Percentiles rank a stretch among this genome's conserved stretches.
Conservation (phyloP, 2,797 vertebrate genomes). For the Chaetophractus vellerosus region DNA sequence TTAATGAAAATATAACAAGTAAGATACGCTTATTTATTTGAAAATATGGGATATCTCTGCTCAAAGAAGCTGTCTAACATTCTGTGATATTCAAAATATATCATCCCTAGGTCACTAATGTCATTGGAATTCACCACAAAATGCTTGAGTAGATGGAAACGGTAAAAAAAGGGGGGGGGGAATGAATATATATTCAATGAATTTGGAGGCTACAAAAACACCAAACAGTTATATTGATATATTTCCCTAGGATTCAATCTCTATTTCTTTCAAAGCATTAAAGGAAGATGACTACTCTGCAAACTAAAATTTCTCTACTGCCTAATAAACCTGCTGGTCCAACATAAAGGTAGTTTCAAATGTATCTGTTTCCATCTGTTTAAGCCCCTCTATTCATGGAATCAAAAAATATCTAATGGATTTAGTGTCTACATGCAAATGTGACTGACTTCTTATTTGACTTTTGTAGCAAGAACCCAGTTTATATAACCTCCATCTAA, state of each 20-base stretch:
- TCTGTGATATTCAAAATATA: constrained; percentile 43
- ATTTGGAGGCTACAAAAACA: constrained; percentile 40
- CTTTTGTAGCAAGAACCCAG: neutral
- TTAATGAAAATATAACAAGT: neutral
- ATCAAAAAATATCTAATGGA: neutral
- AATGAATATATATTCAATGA: constrained; percentile 36
- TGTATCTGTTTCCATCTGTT: neutral
- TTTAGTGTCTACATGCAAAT: neutral
- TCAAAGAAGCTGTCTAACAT: constrained; percentile 12
- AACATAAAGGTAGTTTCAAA: neutral
- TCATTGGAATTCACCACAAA: constrained; percentile 59
- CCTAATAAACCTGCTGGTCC: neutral
- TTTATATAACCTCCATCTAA: neutral
- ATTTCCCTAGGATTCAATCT: neutral
- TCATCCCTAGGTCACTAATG: neutral
- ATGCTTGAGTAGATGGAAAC: constrained; percentile 33
- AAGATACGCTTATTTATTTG: neutral
- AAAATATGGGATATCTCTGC: neutral
- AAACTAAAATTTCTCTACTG: constrained; percentile 25
- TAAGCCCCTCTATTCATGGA: neutral
- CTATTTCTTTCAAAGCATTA: constrained; percentile 55
- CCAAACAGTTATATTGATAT: neutral
- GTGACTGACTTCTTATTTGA: neutral
- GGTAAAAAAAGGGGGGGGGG: neutral
- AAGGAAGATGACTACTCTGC: constrained; percentile 15